phyloP scores from a whole-genome alignment of 1,140 invertebrate species.

The Phymastichus coffea region DNA sequence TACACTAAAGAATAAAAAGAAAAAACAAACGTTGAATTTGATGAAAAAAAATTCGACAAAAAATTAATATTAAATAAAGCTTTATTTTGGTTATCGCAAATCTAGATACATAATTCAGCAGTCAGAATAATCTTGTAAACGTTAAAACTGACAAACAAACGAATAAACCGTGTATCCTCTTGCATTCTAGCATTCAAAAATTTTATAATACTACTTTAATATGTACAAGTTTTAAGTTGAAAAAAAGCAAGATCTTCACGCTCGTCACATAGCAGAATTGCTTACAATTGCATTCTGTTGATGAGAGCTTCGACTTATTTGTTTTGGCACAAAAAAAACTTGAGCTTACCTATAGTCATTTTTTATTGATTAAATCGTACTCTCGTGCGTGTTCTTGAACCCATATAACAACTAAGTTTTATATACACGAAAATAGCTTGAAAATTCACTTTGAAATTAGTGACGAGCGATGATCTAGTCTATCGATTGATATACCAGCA shows the following conservation, averaged over 20 bases:
- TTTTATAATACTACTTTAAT: constrained; percentile 41
- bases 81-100: constrained; percentile 39
- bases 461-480: no score
- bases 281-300: neutral
- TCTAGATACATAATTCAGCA: constrained; percentile 42
- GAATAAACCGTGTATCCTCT: constrained; percentile 33
- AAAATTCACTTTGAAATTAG: no score
- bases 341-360: no score
- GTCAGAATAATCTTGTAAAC: constrained; percentile 34
- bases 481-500: no score
- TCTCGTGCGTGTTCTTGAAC: no score
- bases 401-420: no score
- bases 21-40: no score
- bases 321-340: constrained; percentile 10
- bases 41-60: no score
- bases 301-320: neutral
- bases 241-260: neutral
- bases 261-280: neutral
- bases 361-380: no score
- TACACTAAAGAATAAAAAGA: no score
- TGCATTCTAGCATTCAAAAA: constrained; percentile 27
- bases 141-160: constrained; percentile 33
- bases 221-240: constrained; percentile 25
- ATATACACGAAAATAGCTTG: no score
- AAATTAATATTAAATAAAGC: constrained; percentile 40